phyloP scores from a whole-genome alignment of 2,797 vertebrate species.

The Acrocephalus scirpaceus region DNA sequence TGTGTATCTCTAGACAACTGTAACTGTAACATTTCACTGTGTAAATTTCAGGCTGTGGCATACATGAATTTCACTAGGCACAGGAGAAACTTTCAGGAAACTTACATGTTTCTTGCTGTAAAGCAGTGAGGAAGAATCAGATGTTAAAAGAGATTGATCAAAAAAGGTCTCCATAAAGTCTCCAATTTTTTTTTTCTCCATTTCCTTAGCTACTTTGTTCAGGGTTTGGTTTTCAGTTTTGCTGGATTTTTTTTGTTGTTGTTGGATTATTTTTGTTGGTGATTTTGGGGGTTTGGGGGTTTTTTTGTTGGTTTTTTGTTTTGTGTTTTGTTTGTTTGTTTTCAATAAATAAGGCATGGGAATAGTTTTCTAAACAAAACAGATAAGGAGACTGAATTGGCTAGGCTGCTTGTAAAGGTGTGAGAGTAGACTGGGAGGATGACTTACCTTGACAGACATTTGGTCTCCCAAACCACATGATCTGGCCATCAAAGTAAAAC shows the following conservation, averaged over 20 bases:
- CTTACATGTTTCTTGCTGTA: not conserved
- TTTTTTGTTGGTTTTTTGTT: not conserved
- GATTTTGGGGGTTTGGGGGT: not conserved
- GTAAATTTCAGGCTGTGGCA: not conserved
- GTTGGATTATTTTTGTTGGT: not conserved
- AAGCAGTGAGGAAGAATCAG: not conserved
- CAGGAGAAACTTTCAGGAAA: not conserved
- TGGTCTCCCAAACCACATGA: not conserved
- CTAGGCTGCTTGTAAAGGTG: not conserved
- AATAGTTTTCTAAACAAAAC: not conserved
- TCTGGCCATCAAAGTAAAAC: not conserved
- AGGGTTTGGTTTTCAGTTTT: not conserved
- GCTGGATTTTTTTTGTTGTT: not conserved
- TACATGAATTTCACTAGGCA: not conserved
- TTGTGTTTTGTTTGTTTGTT: not conserved
- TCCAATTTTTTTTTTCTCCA: not conserved
- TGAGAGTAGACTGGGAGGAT: not conserved
- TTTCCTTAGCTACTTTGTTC: not conserved
- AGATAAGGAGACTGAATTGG: not conserved
- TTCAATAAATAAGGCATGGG: not conserved
- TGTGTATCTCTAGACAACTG: not conserved
- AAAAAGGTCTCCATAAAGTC: not conserved
- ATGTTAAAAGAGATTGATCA: not conserved
- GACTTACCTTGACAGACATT: not conserved
- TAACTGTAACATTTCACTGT: not conserved